A percentile compares a stretch with the other conserved stretches of the same genome.
phyloP scores from a whole-genome alignment of 2,113 vertebrate species.

The Indicator maculatus region DNA sequence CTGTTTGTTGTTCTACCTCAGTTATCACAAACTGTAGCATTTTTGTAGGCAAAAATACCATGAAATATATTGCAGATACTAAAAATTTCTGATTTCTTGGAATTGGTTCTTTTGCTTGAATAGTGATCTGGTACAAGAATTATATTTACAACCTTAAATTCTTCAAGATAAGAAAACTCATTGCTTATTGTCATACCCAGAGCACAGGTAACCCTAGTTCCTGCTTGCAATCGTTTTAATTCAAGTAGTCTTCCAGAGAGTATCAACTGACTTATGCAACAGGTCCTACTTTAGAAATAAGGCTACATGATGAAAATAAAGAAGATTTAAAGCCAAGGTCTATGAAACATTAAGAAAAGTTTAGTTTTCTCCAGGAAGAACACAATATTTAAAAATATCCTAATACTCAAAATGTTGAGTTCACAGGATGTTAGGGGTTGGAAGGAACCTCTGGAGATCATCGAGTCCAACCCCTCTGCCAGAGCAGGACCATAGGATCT shows the following conservation, averaged over 20 bases:
- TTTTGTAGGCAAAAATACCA: background rate
- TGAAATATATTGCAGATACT: background rate
- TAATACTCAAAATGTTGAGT: background rate
- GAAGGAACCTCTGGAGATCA: too few relatives aligned
- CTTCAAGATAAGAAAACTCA: background rate
- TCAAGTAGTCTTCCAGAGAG: background rate
- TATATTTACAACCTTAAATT: background rate
- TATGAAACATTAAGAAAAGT: background rate
- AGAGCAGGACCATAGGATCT: too few relatives aligned
- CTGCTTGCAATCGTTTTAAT: background rate
- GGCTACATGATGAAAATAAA: background rate
- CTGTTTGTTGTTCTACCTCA: background rate
- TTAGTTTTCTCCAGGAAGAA: background rate
- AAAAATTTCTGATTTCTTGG: background rate
- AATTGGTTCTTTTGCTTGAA: background rate
- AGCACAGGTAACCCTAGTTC: background rate
- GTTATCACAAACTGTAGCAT: background rate
- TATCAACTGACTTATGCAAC: background rate
- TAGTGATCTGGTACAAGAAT: background rate
- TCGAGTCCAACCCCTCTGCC: too few relatives aligned
- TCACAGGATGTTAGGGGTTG: background rate
- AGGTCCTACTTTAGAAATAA: background rate
- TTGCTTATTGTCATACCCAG: background rate
- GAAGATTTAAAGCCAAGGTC: background rate
- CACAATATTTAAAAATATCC: background rate